Conservation (phyloP, 2,113 vertebrate genomes). For the Hippocampus barbouri region DNA sequence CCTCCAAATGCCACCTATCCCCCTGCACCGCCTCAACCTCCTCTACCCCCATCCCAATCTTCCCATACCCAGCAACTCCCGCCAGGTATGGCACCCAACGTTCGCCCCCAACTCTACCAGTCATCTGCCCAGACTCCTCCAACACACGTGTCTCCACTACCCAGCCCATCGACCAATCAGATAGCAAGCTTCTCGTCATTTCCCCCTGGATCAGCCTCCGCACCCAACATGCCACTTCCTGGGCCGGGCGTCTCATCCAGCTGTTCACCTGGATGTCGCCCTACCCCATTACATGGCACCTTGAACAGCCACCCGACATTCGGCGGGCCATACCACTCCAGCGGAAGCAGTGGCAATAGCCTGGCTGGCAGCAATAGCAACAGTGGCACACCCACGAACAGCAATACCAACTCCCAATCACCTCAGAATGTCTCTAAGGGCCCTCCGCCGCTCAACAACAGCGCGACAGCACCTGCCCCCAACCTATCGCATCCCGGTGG, state of each 20-base stretch:
- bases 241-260: constrained; percentile 61
- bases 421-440: constrained; percentile 70
- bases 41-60: constrained; percentile 47
- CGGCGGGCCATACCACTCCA: constrained; percentile 70
- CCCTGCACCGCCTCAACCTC: constrained; percentile 54
- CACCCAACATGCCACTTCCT: constrained; percentile 56
- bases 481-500: constrained; percentile 48
- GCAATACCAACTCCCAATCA: constrained; percentile 63
- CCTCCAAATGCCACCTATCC: constrained; percentile 58
- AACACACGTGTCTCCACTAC: constrained; percentile 71
- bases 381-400: constrained; percentile 57
- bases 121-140: constrained; percentile 71
- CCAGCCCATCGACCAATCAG: constrained; percentile 75
- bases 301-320: constrained; percentile 74
- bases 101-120: constrained; percentile 67
- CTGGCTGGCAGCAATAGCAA: constrained; percentile 64
- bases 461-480: constrained; percentile 38
- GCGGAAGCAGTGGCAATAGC: constrained; percentile 61
- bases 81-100: constrained; percentile 66
- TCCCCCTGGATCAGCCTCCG: constrained; percentile 61
- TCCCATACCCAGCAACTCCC: constrained; percentile 66
- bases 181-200: constrained; percentile 71
- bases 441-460: constrained; percentile 66
- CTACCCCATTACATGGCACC: constrained; percentile 70
- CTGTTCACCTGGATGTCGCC: constrained; percentile 71